Conservation (phyloP, 2,113 vertebrate genomes). For the Myocastor coypus region DNA sequence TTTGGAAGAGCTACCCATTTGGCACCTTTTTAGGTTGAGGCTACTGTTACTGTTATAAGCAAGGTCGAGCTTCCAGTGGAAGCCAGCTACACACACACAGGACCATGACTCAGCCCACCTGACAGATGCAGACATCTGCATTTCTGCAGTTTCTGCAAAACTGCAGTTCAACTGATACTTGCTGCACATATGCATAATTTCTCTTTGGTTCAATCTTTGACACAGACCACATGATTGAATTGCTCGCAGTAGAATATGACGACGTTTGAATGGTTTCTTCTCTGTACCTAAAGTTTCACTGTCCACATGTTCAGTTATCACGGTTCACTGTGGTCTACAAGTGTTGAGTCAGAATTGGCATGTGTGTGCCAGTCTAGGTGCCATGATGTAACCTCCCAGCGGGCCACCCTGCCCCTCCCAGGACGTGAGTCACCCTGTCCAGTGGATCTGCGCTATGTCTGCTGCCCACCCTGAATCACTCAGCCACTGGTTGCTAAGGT, state of each 20-base stretch:
- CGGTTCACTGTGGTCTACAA: background rate
- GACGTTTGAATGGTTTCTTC: background rate
- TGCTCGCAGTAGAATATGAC: background rate
- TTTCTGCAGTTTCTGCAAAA: background rate
- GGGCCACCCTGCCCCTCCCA: background rate
- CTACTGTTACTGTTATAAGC: background rate
- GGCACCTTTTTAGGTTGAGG: background rate
- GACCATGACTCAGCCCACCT: background rate
- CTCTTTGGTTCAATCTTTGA: background rate
- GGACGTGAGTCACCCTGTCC: background rate
- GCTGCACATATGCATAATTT: background rate
- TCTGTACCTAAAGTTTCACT: background rate
- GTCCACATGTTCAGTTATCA: too few species aligned
- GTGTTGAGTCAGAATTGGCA: background rate
- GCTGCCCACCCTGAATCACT: background rate
- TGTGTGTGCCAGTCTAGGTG: background rate
- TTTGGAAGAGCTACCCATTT: slow-evolving; percentile 14
- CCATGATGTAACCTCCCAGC: background rate
- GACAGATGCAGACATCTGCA: background rate
- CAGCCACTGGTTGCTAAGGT: background rate
- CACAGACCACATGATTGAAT: background rate
- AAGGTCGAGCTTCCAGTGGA: slow-evolving; percentile 13
- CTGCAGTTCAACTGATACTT: background rate
- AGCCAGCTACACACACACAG: background rate
- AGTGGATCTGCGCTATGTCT: background rate